phyloP scores from a whole-genome alignment of 2,888 invertebrate genomes.

The Fragum fragum region DNA sequence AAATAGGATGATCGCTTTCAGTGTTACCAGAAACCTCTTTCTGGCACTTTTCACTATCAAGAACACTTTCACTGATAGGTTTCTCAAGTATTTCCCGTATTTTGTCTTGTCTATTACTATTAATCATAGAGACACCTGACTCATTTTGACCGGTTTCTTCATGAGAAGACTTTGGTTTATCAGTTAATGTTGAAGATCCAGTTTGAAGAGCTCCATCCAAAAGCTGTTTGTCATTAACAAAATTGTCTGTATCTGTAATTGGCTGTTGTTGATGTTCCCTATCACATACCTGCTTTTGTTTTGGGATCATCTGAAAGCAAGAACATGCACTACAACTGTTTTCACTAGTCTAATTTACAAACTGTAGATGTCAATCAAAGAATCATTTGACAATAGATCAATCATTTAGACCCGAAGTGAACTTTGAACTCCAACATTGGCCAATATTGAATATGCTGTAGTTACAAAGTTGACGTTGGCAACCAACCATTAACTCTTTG shows the following conservation, averaged over 20 bases:
- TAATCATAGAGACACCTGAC: neutral
- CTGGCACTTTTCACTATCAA: neutral
- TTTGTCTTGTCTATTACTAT: neutral
- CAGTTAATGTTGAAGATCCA: no score
- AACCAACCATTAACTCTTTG: no score
- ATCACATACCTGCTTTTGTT: constrained; percentile 2
- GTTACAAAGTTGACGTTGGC: no score
- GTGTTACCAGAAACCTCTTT: neutral
- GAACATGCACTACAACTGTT: neutral
- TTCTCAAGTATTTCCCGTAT: neutral
- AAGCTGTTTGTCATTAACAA: no score
- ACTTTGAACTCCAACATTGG: no score
- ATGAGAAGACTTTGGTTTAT: no score
- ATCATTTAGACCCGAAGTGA: no score
- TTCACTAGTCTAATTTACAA: neutral
- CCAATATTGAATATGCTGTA: no score
- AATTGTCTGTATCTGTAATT: neutral
- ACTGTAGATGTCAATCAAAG: no score
- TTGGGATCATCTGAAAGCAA: neutral
- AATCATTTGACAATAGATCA: neutral
- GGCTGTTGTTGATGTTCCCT: neutral
- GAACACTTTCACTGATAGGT: neutral
- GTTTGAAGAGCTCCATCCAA: no score
- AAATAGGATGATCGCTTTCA: neutral
- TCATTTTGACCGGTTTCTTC: neutral